phyloP scores from a whole-genome alignment of 2,113 vertebrate species.

The Ictidomys tridecemlineatus region DNA sequence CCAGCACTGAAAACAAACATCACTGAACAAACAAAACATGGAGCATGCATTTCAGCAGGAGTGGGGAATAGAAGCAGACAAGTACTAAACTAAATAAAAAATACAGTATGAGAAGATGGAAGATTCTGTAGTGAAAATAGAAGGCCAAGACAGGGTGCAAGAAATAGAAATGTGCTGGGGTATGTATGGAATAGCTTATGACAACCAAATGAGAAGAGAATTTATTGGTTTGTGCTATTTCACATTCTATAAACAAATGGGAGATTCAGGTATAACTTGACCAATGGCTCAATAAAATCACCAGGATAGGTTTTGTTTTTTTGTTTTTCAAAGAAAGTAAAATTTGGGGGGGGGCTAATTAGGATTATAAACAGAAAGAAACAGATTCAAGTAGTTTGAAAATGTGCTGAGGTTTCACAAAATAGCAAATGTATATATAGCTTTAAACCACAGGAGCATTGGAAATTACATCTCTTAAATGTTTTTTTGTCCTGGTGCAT shows the following conservation, averaged over 20 bases:
- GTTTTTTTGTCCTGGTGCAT: too few species aligned
- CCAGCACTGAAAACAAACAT: not conserved
- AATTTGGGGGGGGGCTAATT: too few species aligned
- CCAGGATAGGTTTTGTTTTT: not conserved
- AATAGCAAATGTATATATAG: too few species aligned
- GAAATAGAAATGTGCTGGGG: accelerated
- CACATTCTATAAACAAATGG: not conserved
- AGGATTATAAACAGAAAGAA: too few species aligned
- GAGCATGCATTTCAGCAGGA: not conserved
- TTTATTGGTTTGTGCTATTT: not conserved
- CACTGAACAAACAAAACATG: too few species aligned
- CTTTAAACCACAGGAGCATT: too few species aligned
- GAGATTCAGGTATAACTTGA: not conserved
- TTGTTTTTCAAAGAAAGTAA: too few species aligned
- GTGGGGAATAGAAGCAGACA: not conserved
- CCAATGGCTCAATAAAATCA: not conserved
- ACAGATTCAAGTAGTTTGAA: too few species aligned
- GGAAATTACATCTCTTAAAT: too few species aligned
- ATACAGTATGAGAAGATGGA: not conserved
- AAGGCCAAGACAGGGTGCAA: not conserved
- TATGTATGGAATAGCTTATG: not conserved
- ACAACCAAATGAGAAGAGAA: not conserved
- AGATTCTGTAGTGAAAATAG: not conserved
- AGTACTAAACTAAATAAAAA: not conserved
- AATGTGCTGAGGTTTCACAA: too few species aligned